A percentile compares a stretch with the other conserved stretches of the same genome.
Conservation (phyloP, 2,888 invertebrate genomes). For the Chrysopilus asiliformis region DNA sequence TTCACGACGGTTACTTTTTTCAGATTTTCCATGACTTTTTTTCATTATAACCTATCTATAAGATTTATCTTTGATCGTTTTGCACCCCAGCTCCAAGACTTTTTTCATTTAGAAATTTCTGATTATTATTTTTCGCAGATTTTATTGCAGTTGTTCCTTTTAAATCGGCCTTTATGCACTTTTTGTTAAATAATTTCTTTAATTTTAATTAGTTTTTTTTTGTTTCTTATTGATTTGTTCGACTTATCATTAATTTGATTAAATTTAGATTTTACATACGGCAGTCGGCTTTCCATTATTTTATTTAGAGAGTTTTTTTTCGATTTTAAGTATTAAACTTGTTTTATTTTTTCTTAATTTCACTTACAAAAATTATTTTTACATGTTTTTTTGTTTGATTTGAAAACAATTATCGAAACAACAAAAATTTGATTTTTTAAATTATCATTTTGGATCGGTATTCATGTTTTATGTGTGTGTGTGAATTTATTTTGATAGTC, state of each 20-base stretch:
- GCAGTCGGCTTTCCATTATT: slow-evolving; percentile 27
- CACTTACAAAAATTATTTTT: no score
- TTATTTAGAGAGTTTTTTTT: no score
- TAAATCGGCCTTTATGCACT: slow-evolving; percentile 9
- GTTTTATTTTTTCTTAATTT: slow-evolving; percentile 13
- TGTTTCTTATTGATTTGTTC: slow-evolving; percentile 15
- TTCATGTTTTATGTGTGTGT: no score
- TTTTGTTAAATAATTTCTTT: slow-evolving; percentile 12
- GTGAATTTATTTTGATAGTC: no score
- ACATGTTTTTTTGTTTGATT: no score
- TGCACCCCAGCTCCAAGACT: slow-evolving; percentile 34
- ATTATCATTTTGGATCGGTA: no score
- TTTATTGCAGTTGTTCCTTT: slow-evolving; percentile 6
- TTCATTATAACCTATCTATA: no score
- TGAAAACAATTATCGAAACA: no score
- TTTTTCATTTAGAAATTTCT: not conserved
- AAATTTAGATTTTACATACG: slow-evolving; percentile 19
- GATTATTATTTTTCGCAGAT: not conserved
- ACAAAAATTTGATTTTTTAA: no score
- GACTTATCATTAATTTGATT: slow-evolving; percentile 12
- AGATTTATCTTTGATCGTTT: no score
- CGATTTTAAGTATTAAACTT: no score
- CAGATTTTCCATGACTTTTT: slow-evolving; percentile 1
- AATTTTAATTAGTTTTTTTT: slow-evolving; percentile 10
- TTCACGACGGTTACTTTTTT: slow-evolving; percentile 9